Conservation (phyloP, 2,113 vertebrate species). For the Gavia stellata region DNA sequence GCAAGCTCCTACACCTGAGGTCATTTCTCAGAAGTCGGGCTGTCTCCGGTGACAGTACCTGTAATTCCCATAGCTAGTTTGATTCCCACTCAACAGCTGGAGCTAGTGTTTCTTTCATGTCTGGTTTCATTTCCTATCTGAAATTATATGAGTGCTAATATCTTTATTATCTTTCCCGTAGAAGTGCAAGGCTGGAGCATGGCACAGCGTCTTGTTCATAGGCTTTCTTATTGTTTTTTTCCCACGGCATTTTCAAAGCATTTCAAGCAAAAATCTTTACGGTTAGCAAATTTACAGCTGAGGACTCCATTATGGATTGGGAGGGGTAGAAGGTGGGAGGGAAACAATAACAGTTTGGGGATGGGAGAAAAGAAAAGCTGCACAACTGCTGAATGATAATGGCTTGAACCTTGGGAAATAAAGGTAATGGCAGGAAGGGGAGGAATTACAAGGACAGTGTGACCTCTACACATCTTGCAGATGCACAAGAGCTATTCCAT, state of each 20-base stretch:
- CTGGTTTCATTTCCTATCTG: constrained; percentile 50
- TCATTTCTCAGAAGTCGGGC: constrained; percentile 33
- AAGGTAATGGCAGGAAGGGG: constrained; percentile 30
- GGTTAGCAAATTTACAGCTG: constrained; percentile 65
- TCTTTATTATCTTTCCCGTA: constrained; percentile 51
- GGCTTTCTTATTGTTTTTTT: not conserved
- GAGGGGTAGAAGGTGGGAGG: constrained; percentile 2
- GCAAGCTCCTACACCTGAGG: constrained; percentile 60
- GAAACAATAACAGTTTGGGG: constrained; percentile 22
- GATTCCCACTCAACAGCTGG: constrained; percentile 53
- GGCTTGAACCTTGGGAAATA: constrained; percentile 5
- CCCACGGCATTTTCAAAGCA: constrained; percentile 26
- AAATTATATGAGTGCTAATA: constrained; percentile 54
- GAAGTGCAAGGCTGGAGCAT: not conserved
- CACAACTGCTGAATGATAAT: constrained; percentile 38
- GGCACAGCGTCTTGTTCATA: not conserved
- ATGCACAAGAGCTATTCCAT: not conserved
- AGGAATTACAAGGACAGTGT: constrained; percentile 20
- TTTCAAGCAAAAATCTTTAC: constrained; percentile 45
- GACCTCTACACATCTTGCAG: constrained; percentile 38
- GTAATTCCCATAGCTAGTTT: constrained; percentile 57
- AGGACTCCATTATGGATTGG: not conserved
- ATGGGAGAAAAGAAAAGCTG: not conserved
- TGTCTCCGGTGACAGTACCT: constrained; percentile 54
- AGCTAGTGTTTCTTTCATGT: constrained; percentile 3